These are phyloP conservation scores for Hoplodrina ambigua DNA, from an alignment of 2,888 invertebrate genomes.

Conservation along the genomic window DNA sequence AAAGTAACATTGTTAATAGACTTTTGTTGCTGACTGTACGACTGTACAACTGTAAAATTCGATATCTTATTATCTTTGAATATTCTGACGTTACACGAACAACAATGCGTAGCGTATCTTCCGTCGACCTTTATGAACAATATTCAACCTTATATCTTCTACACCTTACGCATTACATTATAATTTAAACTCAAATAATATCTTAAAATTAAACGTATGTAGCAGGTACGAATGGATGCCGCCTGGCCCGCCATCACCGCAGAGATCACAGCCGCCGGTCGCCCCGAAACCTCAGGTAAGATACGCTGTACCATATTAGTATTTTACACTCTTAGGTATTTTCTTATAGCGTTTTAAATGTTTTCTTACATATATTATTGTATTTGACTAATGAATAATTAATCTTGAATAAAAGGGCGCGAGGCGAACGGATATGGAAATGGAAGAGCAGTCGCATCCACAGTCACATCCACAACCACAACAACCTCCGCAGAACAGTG, in stretches of 20 bases:
- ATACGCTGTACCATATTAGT: neutral
- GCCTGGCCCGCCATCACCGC: conserved; percentile 88
- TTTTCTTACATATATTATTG: neutral
- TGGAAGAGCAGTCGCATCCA: conserved; percentile 72
- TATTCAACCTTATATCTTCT: neutral
- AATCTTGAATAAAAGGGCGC: conserved; percentile 62
- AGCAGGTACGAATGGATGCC: conserved; percentile 86
- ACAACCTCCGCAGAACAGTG: conserved; percentile 52
- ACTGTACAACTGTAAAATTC: too few relatives aligned
- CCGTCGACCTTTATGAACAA: too few relatives aligned
- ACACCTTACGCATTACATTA: neutral
- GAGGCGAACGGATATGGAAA: conserved; percentile 74
- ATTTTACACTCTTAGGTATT: neutral
- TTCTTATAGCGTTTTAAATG: too few relatives aligned
- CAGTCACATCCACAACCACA: conserved; percentile 63
- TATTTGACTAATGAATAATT: neutral
- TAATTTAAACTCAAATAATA: neutral
- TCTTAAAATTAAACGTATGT: neutral
- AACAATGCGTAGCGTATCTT: too few relatives aligned
- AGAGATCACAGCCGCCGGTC: conserved; percentile 89
- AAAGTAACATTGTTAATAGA: too few relatives aligned
- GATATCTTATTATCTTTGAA: too few relatives aligned
- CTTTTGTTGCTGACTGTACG: too few relatives aligned
- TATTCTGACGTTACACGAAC: too few relatives aligned
- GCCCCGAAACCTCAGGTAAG: conserved; percentile 89